Conservation (phyloP, 2,888 invertebrate species). For the Auanema freiburgensis region DNA sequence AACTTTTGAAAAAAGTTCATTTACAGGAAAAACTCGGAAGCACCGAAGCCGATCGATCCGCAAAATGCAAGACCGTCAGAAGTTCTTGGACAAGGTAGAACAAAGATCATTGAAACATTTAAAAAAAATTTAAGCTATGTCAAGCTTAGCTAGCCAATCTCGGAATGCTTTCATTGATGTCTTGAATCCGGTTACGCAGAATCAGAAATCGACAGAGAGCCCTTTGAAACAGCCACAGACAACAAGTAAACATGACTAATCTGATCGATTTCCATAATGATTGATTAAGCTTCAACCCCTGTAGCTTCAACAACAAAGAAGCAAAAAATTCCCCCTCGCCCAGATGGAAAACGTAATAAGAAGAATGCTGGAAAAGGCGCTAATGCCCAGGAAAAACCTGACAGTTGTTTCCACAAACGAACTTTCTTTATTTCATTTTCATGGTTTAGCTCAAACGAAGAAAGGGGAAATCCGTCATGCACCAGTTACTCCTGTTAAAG, state of each 20-base stretch:
- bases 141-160: conserved; percentile 25
- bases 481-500: too few species aligned
- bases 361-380: too few species aligned
- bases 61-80: conserved; percentile 1
- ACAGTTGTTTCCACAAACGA: too few species aligned
- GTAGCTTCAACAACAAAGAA: not conserved
- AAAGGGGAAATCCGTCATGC: too few species aligned
- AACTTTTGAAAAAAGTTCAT: not conserved
- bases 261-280: not conserved
- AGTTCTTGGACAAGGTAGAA: conserved; percentile 6
- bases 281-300: not conserved
- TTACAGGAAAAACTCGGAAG: not conserved
- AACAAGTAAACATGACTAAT: not conserved
- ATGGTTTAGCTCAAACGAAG: too few species aligned
- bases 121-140: conserved; percentile 26
- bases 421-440: too few species aligned
- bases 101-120: not conserved
- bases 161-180: conserved; percentile 31
- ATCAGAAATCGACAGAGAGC: too few species aligned
- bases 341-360: not conserved
- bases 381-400: too few species aligned
- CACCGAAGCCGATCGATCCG: not conserved
- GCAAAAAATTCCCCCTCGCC: conserved; percentile 3
- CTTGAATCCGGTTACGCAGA: conserved; percentile 22
- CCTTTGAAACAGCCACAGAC: too few species aligned